Evolutionary conservation across 1,140 invertebrate species (phyloP).

Genomic region (Zaprionus ghesquierei): DNA sequence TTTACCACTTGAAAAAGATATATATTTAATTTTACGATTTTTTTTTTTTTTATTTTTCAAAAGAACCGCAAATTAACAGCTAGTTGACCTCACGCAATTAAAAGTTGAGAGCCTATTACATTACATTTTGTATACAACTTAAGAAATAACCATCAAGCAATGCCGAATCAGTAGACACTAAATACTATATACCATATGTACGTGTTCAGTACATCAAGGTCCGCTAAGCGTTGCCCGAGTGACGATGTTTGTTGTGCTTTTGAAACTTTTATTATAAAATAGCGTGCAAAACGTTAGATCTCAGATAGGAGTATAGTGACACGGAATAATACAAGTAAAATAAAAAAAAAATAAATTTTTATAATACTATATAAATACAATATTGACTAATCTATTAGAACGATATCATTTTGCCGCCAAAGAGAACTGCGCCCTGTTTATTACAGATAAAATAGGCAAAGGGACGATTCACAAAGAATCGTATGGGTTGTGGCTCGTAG

Average conservation of each 20-base stretch:
- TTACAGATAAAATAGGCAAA: neutral
- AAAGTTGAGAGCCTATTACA: too few relatives aligned
- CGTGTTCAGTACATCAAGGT: too few relatives aligned
- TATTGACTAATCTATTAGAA: neutral
- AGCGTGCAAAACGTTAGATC: neutral
- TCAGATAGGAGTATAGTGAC: neutral
- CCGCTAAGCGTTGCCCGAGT: neutral
- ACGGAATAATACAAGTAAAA: neutral
- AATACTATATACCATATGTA: too few relatives aligned
- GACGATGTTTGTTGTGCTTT: neutral
- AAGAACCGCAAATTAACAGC: neutral
- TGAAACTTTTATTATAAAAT: neutral
- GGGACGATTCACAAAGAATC: conserved; percentile 11
- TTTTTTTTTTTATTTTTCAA: neutral
- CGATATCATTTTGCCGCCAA: conserved; percentile 9
- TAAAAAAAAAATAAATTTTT: neutral
- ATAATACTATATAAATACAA: neutral
- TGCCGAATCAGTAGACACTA: too few relatives aligned
- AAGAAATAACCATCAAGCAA: too few relatives aligned
- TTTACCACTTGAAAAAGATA: neutral
- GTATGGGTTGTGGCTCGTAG: neutral
- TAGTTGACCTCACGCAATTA: neutral
- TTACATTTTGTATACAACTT: too few relatives aligned
- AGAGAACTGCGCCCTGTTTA: conserved; percentile 12
- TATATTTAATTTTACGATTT: neutral